Conservation (phyloP, 2,888 invertebrate species). For the Cryptus viduatorius region DNA sequence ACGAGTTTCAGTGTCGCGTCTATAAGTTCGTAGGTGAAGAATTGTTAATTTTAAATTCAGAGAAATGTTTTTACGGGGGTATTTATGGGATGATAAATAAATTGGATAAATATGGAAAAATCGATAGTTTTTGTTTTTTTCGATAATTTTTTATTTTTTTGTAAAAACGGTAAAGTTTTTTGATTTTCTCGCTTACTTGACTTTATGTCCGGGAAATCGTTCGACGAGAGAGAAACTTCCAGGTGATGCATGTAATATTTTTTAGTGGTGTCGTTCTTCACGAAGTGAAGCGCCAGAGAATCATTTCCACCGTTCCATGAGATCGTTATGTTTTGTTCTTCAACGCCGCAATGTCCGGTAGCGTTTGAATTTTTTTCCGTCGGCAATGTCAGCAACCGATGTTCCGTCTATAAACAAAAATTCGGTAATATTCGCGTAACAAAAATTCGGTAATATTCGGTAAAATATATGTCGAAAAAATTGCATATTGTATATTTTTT, state of each 20-base stretch:
- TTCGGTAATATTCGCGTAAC: slow-evolving; percentile 26
- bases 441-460: no score
- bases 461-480: no score
- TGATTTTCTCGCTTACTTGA: slow-evolving; percentile 73
- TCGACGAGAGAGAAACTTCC: slow-evolving; percentile 76
- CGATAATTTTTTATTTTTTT: neutral
- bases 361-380: slow-evolving; percentile 79
- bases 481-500: no score
- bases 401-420: slow-evolving; percentile 79
- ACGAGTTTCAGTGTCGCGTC: slow-evolving; percentile 84
- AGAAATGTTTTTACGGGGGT: neutral
- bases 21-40: slow-evolving; percentile 46
- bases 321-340: slow-evolving; percentile 81
- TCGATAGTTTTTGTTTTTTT: no score
- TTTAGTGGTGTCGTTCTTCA: slow-evolving; percentile 81
- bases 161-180: neutral
- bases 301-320: slow-evolving; percentile 81
- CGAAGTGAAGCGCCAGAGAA: slow-evolving; percentile 84
- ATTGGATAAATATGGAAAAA: no score
- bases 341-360: slow-evolving; percentile 84
- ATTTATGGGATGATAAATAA: no score
- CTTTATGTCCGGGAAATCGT: slow-evolving; percentile 81
- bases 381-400: slow-evolving; percentile 84
- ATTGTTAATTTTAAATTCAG: neutral
- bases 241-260: slow-evolving; percentile 78